phyloP scores from a whole-genome alignment of 2,888 invertebrate species.

The Emmelina monodactyla region DNA sequence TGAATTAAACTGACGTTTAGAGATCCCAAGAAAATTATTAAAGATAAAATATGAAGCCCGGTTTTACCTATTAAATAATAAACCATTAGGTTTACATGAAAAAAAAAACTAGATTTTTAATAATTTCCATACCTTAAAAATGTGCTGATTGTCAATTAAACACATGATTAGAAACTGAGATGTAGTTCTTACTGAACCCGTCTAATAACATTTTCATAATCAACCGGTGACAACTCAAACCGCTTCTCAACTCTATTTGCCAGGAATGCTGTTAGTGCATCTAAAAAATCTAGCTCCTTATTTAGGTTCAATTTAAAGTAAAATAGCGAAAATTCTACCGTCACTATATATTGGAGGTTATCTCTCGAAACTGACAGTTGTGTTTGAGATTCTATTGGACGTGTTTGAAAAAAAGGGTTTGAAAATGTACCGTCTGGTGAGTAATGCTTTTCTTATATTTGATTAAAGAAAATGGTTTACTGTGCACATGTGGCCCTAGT shows the following conservation, averaged over 20 bases:
- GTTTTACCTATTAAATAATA: too few relatives aligned
- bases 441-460: constrained; percentile 15
- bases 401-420: constrained; percentile 16
- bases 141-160: too few relatives aligned
- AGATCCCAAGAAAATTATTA: too few relatives aligned
- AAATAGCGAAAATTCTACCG: constrained; percentile 20
- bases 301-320: constrained; percentile 12
- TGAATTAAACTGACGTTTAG: too few relatives aligned
- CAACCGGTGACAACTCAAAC: not conserved
- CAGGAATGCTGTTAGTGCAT: constrained; percentile 8
- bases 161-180: too few relatives aligned
- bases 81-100: too few relatives aligned
- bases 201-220: too few relatives aligned
- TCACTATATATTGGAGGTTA: constrained; percentile 23
- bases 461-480: not conserved
- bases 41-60: too few relatives aligned
- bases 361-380: constrained; percentile 4
- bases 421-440: constrained; percentile 35
- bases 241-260: not conserved
- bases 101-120: too few relatives aligned
- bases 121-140: too few relatives aligned
- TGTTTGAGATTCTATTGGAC: constrained; percentile 17
- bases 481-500: too few relatives aligned
- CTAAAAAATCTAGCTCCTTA: constrained; percentile 21
- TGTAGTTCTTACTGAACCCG: too few relatives aligned